Percentiles rank a stretch among this genome's conserved stretches.
These are phyloP conservation scores for Leptatherina wallacei DNA, from an alignment of 2,797 vertebrate species.

Conservation along the genomic window DNA sequence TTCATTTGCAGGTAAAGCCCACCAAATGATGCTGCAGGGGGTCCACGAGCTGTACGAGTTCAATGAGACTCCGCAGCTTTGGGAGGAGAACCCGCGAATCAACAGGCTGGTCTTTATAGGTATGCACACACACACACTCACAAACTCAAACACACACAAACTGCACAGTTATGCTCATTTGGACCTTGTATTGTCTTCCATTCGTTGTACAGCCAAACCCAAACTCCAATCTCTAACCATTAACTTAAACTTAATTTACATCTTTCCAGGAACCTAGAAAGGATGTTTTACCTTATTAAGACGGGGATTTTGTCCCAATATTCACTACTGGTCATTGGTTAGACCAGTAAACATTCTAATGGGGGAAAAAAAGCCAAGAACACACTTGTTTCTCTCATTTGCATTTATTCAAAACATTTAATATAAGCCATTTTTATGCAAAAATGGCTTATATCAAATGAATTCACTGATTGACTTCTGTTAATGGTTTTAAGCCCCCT, in stretches of 20 bases:
- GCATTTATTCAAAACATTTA: not conserved
- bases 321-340: not conserved
- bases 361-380: not conserved
- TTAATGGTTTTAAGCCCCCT: not conserved
- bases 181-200: not conserved
- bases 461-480: not conserved
- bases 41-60: slow-evolving; percentile 96
- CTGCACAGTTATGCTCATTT: not conserved
- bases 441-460: not conserved
- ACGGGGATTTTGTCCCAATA: not conserved
- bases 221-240: not conserved
- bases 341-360: not conserved
- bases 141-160: not conserved
- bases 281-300: not conserved
- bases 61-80: slow-evolving; percentile 89
- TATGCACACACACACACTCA: slow-evolving; percentile 52
- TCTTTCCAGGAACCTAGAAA: not conserved
- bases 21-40: slow-evolving; percentile 93
- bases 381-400: not conserved
- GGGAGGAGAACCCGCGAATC: slow-evolving; percentile 85
- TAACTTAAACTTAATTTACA: not conserved
- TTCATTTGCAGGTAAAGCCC: slow-evolving; percentile 87
- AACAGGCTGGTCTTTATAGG: slow-evolving; percentile 94
- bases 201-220: not conserved
- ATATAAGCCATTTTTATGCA: not conserved